Evolutionary conservation across 2,888 invertebrate species (phyloP).

Genomic region (Lycaena phlaeas): DNA sequence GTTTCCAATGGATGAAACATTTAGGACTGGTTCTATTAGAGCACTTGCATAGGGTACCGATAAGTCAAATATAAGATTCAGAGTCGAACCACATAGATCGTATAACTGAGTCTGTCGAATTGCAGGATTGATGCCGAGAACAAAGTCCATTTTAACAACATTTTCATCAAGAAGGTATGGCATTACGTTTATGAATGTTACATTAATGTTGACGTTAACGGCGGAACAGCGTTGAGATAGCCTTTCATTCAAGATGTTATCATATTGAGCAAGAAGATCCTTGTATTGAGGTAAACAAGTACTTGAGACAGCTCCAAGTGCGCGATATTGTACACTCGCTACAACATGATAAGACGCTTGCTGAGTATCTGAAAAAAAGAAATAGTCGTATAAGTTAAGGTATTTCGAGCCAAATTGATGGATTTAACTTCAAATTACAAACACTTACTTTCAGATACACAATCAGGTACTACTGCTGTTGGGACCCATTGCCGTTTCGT

Average conservation of each 20-base stretch:
- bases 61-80: conserved; percentile 93
- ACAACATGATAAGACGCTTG: conserved; percentile 96
- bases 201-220: conserved; percentile 95
- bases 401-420: too few relatives aligned
- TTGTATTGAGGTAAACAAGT: conserved; percentile 89
- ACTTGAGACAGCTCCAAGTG: conserved; percentile 90
- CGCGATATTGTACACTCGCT: conserved; percentile 88
- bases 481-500: conserved; percentile 88
- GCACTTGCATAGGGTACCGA: conserved; percentile 94
- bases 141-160: conserved; percentile 91
- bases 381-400: too few relatives aligned
- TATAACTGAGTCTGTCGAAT: conserved; percentile 93
- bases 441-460: conserved; percentile 88
- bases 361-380: conserved; percentile 85
- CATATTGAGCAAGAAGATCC: conserved; percentile 86
- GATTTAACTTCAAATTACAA: not conserved
- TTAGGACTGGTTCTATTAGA: conserved; percentile 89
- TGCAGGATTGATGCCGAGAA: conserved; percentile 89
- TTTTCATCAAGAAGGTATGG: conserved; percentile 89
- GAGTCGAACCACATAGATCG: conserved; percentile 94
- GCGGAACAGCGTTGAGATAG: conserved; percentile 94
- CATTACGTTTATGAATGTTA: conserved; percentile 87
- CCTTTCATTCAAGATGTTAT: conserved; percentile 82
- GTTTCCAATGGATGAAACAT: conserved; percentile 91
- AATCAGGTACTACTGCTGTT: conserved; percentile 92